Conservation (phyloP, 1,140 invertebrate genomes). For the Hirudo medicinalis region DNA sequence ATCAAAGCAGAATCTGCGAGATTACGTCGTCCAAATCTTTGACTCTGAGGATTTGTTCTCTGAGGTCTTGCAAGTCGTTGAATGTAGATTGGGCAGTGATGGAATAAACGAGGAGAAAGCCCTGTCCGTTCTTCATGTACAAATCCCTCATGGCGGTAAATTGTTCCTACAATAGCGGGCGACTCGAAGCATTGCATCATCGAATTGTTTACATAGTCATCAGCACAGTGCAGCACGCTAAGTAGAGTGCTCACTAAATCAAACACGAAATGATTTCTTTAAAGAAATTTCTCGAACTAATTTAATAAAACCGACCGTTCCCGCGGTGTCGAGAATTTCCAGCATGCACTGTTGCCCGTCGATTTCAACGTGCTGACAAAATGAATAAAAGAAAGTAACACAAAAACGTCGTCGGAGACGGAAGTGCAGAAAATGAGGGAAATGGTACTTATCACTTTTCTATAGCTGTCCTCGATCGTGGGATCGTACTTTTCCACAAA, state of each 20-base stretch:
- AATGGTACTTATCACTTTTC: constrained; percentile 37
- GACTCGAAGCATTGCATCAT: too few species aligned
- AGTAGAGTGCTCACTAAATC: too few species aligned
- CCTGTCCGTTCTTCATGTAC: constrained; percentile 99
- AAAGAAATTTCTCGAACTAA: not conserved
- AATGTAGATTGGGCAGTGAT: constrained; percentile 99
- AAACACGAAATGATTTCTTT: too few species aligned
- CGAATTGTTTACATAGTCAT: too few species aligned
- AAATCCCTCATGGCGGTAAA: constrained; percentile 99
- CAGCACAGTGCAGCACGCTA: too few species aligned
- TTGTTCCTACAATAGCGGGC: constrained; percentile 62
- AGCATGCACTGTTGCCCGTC: constrained; percentile 98
- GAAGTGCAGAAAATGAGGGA: not conserved
- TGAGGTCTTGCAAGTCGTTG: constrained; percentile 94
- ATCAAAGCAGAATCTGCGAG: not conserved
- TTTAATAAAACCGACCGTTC: constrained; percentile 55
- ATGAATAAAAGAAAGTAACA: not conserved
- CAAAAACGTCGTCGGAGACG: not conserved
- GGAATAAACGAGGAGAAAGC: constrained; percentile 96
- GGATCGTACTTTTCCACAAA: constrained; percentile 99
- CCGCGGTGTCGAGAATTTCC: constrained; percentile 97
- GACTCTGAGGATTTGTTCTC: constrained; percentile 96
- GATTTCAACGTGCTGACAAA: constrained; percentile 76
- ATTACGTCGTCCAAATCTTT: constrained; percentile 58
- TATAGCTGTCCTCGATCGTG: constrained; percentile 69